Evolutionary conservation across 2,888 invertebrate genomes (phyloP).

Genomic region (Drosophila limbata): DNA sequence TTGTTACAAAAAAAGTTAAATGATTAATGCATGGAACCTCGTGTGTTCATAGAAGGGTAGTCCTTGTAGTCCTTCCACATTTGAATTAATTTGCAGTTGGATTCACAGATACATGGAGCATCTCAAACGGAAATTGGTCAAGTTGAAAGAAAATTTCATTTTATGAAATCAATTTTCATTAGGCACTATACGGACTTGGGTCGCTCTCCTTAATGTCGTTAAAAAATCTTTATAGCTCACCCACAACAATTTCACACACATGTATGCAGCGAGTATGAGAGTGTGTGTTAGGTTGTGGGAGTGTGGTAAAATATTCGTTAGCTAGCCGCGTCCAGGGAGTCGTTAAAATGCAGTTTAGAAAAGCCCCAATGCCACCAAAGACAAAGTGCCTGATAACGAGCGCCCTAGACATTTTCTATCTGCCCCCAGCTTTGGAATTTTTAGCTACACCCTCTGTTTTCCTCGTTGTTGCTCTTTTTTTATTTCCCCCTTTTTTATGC

Average conservation of each 20-base stretch:
- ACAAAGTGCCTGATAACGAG: constrained; percentile 69
- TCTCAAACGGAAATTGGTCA: constrained; percentile 44
- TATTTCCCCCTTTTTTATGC: constrained; percentile 54
- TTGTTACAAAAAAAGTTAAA: constrained; percentile 18
- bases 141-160: constrained; percentile 43
- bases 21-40: constrained; percentile 52
- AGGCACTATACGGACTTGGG: constrained; percentile 45
- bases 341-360: constrained; percentile 75
- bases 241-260: constrained; percentile 23
- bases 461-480: constrained; percentile 10
- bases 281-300: constrained; percentile 20
- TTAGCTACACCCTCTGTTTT: constrained; percentile 9
- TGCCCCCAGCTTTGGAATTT: constrained; percentile 25
- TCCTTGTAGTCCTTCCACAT: constrained; percentile 17
- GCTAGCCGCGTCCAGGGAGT: constrained; percentile 66
- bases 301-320: constrained; percentile 38
- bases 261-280: not conserved
- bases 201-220: constrained; percentile 39
- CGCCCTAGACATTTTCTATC: constrained; percentile 42
- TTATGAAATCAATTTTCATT: constrained; percentile 75
- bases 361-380: constrained; percentile 59
- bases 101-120: constrained; percentile 7
- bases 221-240: constrained; percentile 39
- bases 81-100: constrained; percentile 22
- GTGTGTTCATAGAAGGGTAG: constrained; percentile 6